Conservation (phyloP, 2,797 vertebrate species). For the Brotula barbata region DNA sequence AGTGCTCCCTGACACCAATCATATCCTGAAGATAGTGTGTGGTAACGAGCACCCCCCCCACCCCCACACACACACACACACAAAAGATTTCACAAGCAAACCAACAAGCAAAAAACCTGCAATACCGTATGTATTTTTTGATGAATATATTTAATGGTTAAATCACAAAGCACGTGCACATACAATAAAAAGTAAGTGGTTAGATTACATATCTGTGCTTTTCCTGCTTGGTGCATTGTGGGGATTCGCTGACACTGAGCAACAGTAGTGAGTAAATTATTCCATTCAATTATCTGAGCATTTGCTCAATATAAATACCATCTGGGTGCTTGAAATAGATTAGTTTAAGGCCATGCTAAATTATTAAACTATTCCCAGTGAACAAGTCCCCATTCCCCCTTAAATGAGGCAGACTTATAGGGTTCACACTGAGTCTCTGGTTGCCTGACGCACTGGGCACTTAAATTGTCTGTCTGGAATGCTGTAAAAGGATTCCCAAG, state of each 20-base stretch:
- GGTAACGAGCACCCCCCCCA: slow-evolving; percentile 56
- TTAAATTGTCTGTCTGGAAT: slow-evolving; percentile 53
- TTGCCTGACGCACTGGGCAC: slow-evolving; percentile 39
- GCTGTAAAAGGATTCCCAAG: slow-evolving; percentile 48
- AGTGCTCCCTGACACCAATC: slow-evolving; percentile 31
- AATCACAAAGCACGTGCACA: slow-evolving; percentile 18
- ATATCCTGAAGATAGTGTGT: slow-evolving; percentile 20
- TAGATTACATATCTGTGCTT: slow-evolving; percentile 3
- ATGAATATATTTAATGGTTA: no score
- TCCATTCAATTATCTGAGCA: slow-evolving; percentile 79
- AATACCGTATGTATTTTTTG: no score
- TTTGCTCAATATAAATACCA: slow-evolving; percentile 82
- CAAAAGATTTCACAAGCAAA: background rate
- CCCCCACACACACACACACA: slow-evolving; percentile 13
- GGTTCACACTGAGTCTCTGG: slow-evolving; percentile 61
- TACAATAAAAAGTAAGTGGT: slow-evolving; percentile 26
- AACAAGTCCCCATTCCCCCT: slow-evolving; percentile 76
- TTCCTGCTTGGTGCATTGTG: slow-evolving; percentile 45
- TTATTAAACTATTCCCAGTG: slow-evolving; percentile 79
- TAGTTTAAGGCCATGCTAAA: slow-evolving; percentile 80
- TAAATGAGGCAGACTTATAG: slow-evolving; percentile 74
- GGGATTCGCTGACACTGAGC: slow-evolving; percentile 66
- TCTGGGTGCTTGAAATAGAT: slow-evolving; percentile 81
- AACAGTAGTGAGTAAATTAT: slow-evolving; percentile 78
- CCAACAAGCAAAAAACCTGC: background rate